Base-by-base conservation (phyloP, 2,797 vertebrate genomes). In the Pagetopsis macropterus region DNA sequence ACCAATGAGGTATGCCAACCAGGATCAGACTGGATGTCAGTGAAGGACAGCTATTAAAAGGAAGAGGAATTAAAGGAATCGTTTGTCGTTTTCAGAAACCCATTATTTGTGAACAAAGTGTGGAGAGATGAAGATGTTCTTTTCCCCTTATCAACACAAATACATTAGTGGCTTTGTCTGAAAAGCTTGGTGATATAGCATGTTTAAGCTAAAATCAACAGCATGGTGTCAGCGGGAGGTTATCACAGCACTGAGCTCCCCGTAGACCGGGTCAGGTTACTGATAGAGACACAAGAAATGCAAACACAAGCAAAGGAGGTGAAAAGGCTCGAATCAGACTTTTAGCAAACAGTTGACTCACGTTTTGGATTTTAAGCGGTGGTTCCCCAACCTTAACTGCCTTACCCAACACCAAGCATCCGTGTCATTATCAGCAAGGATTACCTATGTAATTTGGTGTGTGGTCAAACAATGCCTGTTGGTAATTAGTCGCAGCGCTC, bases 141-240 rank as follows among this genome's bases (percentile, higher is more conserved):
- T 73, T 7, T 21, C 16, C 13, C 61, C 49, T 71, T 12, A 76
- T 37, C 65, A 60, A 16, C 59, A 55, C 62, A 67, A 75, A 79
- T 46, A 46, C 57, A 62, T 58, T 11, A 63, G 59, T 5, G 3
- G 45, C 66, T 83, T 79, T 84, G 77, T 76, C 66, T 52, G 50
- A 54, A 60, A 64, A 70, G 72, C 60, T 48, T 5, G 15, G 72
- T 37, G 63, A 79, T 69, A 79, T 23, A 68, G 82, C 78, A 31
- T 76, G 72, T 80, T 87, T 67, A 84, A 69, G 61, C 84, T 87
- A 81, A 89, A 87, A 87, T 85, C 80, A 90, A 92, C 87, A 89
- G 71, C 55, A 9, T 14, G 76, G 69, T 72, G 82, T 87, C 88
- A 88, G 81, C 86, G 70, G 78, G 83, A 87, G 90, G 88, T 90